A percentile compares a stretch with the other conserved stretches of the same genome.
Conservation (phyloP, 2,113 vertebrate species). For the Uria lomvia region DNA sequence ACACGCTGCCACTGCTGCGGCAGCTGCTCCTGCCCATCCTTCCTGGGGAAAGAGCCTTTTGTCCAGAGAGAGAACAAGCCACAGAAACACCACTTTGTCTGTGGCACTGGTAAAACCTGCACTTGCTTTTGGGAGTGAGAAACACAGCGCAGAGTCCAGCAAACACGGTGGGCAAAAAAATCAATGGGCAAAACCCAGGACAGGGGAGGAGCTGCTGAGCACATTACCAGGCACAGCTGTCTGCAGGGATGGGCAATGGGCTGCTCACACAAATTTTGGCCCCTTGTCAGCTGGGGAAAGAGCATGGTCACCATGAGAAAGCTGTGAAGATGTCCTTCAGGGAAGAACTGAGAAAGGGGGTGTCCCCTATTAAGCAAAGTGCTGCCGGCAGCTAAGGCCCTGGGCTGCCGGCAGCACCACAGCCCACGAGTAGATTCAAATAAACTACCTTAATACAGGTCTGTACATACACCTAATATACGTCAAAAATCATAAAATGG, state of each 20-base stretch:
- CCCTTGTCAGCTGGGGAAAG: too few species aligned
- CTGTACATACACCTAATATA: not conserved
- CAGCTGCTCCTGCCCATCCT: not conserved
- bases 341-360: rapidly evolving
- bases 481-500: not conserved
- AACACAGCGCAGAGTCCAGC: rapidly evolving
- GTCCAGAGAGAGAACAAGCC: rapidly evolving
- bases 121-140: not conserved
- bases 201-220: rapidly evolving
- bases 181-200: not conserved
- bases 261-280: not conserved
- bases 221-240: not conserved
- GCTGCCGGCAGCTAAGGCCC: not conserved
- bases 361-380: not conserved
- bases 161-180: too few species aligned
- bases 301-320: rapidly evolving
- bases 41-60: not conserved
- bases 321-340: not conserved
- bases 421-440: not conserved
- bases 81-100: rapidly evolving
- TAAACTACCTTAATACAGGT: not conserved
- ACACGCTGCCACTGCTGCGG: rapidly evolving
- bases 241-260: not conserved
- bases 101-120: not conserved
- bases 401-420: not conserved